A percentile compares a stretch with the other conserved stretches of the same genome.
These are phyloP conservation scores for Drosophila lacicola DNA, from an alignment of 2,888 invertebrate genomes.

Conservation along the genomic window DNA sequence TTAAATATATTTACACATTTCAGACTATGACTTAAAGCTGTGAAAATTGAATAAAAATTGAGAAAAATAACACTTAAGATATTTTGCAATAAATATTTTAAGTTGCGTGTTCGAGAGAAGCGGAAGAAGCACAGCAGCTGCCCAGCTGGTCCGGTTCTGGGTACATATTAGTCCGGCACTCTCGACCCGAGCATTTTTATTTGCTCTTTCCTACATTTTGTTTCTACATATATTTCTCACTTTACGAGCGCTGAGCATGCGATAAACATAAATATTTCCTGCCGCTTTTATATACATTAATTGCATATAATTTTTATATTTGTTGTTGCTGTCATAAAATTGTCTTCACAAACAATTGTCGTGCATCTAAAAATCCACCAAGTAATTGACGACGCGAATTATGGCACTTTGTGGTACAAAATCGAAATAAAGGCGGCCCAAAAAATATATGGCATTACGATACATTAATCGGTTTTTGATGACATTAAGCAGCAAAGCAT, in stretches of 20 bases:
- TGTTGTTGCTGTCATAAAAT: slow-evolving; percentile 42
- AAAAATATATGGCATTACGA: slow-evolving; percentile 17
- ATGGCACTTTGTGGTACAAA: slow-evolving; percentile 12
- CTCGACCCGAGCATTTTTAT: not conserved
- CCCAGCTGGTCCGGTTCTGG: not conserved
- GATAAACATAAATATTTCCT: slow-evolving; percentile 39
- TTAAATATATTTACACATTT: too few relatives aligned
- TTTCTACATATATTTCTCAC: slow-evolving; percentile 7
- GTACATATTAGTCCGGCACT: not conserved
- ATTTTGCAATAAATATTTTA: not conserved
- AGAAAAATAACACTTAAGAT: too few relatives aligned
- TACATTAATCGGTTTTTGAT: slow-evolving; percentile 52
- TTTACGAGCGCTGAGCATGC: slow-evolving; percentile 48
- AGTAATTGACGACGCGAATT: slow-evolving; percentile 5
- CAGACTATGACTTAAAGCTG: too few relatives aligned
- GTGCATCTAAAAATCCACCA: not conserved
- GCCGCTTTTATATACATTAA: slow-evolving; percentile 3
- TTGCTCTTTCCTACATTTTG: not conserved
- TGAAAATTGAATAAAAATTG: too few relatives aligned
- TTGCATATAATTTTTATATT: slow-evolving; percentile 22
- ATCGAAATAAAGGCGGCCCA: not conserved
- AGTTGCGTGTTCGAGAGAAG: too few relatives aligned
- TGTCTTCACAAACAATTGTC: slow-evolving; percentile 26
- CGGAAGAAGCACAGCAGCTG: too few relatives aligned
- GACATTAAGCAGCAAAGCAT: slow-evolving; percentile 26